These are phyloP conservation scores for Prionailurus bengalensis DNA, from an alignment of 2,113 vertebrate species.

Conservation along the genomic window DNA sequence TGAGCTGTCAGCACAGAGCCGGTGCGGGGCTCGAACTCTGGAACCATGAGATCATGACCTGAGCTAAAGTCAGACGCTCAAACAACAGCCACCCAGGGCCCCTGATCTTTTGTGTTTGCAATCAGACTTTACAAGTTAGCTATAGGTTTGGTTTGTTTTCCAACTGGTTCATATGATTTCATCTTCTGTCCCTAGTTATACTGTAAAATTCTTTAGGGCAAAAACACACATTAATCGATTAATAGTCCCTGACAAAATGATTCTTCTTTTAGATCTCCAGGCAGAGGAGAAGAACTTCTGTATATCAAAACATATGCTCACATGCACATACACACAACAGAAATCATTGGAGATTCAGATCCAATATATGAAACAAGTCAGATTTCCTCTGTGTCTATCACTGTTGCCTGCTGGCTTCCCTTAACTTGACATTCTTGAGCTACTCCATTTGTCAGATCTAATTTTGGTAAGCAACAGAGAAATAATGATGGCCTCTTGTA, in stretches of 20 bases:
- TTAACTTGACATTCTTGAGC: neutral
- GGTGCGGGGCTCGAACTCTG: too few species aligned
- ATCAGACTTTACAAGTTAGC: neutral
- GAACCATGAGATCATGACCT: too few species aligned
- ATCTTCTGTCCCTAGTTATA: neutral
- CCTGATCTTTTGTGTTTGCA: neutral
- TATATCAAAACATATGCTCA: neutral
- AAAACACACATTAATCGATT: neutral
- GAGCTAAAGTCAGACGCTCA: too few species aligned
- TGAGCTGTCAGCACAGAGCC: too few species aligned
- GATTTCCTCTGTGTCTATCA: neutral
- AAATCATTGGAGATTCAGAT: neutral
- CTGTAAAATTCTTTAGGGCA: neutral
- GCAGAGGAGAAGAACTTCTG: neutral
- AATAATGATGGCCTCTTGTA: neutral
- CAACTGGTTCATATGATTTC: neutral
- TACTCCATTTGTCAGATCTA: neutral
- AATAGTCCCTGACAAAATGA: neutral
- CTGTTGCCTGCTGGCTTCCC: neutral
- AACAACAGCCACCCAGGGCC: too few species aligned
- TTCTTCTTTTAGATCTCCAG: neutral
- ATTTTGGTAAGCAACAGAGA: neutral
- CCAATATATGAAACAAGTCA: neutral
- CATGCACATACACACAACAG: neutral
- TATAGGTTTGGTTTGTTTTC: slow-evolving; percentile 10